Conservation (phyloP, 2,797 vertebrate species). For the Hippopotamyrus pictus region DNA sequence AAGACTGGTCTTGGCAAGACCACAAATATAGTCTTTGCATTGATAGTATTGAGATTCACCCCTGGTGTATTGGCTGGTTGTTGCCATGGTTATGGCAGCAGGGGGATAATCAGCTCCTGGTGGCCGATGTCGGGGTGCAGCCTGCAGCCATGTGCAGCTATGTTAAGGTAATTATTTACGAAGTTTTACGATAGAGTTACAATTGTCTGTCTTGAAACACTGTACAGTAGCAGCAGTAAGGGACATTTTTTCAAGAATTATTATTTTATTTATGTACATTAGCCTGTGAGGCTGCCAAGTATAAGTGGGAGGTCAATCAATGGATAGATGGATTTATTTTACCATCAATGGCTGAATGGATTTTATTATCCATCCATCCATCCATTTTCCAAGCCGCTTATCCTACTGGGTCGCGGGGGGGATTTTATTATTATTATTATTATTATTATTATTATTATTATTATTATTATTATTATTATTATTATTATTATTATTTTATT, state of each 20-base stretch:
- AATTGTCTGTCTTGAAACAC: background rate
- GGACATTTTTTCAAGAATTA: background rate
- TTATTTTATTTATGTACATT: background rate
- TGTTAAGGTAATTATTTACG: background rate
- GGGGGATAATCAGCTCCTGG: constrained; percentile 41
- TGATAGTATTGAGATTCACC: background rate
- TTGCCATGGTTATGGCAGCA: constrained; percentile 50
- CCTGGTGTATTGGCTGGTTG: constrained; percentile 41
- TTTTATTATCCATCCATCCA: too few species aligned
- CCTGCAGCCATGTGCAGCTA: constrained; percentile 49
- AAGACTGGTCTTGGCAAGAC: background rate
- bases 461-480: too few species aligned
- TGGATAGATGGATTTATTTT: background rate
- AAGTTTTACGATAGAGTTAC: background rate
- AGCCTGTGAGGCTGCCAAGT: background rate
- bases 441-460: too few species aligned
- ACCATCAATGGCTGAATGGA: background rate
- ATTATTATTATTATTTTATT: background rate
- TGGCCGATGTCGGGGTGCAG: constrained; percentile 32
- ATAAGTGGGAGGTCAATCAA: background rate
- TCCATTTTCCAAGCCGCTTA: too few species aligned
- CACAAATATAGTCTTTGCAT: background rate
- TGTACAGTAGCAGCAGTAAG: background rate
- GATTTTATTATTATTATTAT: too few species aligned
- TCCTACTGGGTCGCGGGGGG: too few species aligned